Percentiles rank a stretch among this genome's conserved stretches.
These are phyloP conservation scores for Microplitis demolitor DNA, from an alignment of 1,140 invertebrate species.

Conservation along the genomic window DNA sequence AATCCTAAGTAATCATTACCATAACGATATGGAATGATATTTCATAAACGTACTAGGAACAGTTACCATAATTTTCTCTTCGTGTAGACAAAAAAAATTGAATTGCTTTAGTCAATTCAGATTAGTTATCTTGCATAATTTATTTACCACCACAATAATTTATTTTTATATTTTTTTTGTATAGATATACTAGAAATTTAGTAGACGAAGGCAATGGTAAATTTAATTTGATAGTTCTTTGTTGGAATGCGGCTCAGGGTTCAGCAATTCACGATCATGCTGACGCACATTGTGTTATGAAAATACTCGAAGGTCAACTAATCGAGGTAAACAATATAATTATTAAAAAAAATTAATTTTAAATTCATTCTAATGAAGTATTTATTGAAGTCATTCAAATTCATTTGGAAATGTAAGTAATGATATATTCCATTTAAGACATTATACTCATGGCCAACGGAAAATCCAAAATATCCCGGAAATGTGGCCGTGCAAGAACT, in stretches of 20 bases:
- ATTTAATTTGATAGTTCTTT: conserved; percentile 96
- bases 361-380: too few relatives aligned
- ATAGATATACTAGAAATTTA: conserved; percentile 91
- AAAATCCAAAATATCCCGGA: conserved; percentile 36
- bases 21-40: too few relatives aligned
- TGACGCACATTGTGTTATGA: conserved; percentile 97
- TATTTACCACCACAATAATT: not conserved
- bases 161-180: not conserved
- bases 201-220: conserved; percentile 95
- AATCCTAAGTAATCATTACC: too few relatives aligned
- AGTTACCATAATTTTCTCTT: too few relatives aligned
- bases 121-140: too few relatives aligned
- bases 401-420: too few relatives aligned
- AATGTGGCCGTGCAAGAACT: conserved; percentile 66
- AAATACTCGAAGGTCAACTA: conserved; percentile 77
- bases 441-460: conserved; percentile 74
- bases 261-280: conserved; percentile 97
- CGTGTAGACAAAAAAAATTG: too few relatives aligned
- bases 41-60: too few relatives aligned
- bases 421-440: conserved; percentile 59
- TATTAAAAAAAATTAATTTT: too few relatives aligned
- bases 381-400: too few relatives aligned
- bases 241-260: conserved; percentile 95
- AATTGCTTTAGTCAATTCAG: too few relatives aligned
- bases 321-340: conserved; percentile 63